These are phyloP conservation scores for Oreonectes daqikongensis DNA, from an alignment of 2,797 vertebrate genomes.

Conservation along the genomic window DNA sequence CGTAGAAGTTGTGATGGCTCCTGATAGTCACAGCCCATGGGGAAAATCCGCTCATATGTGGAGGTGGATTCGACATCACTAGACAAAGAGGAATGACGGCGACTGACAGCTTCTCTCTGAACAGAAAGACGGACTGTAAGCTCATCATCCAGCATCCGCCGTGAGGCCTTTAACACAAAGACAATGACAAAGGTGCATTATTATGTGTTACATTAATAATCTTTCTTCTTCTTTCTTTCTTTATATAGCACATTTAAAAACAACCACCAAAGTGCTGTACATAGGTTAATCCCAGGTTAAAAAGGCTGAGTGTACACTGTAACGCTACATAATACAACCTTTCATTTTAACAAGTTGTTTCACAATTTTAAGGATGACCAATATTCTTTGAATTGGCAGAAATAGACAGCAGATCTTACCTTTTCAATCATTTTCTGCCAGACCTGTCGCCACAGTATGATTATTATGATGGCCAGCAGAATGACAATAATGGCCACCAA, in stretches of 20 bases:
- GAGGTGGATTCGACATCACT: conserved; percentile 87
- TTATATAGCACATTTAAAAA: no score
- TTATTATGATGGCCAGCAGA: conserved; percentile 90
- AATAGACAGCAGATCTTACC: conserved; percentile 70
- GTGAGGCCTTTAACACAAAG: conserved; percentile 81
- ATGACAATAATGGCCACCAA: conserved; percentile 96
- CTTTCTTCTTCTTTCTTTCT: no score
- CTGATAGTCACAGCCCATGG: conserved; percentile 92
- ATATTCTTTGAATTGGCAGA: neutral
- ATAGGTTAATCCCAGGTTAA: neutral
- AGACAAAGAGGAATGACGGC: conserved; percentile 84
- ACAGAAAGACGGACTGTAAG: conserved; percentile 89
- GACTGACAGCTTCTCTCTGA: conserved; percentile 89
- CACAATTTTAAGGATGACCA: neutral
- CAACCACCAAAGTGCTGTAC: no score
- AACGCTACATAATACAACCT: neutral
- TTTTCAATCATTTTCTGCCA: conserved; percentile 99
- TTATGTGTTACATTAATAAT: conserved; percentile 6
- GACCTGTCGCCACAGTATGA: conserved; percentile 96
- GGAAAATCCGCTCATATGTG: conserved; percentile 95
- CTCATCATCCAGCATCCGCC: conserved; percentile 92
- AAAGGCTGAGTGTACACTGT: neutral
- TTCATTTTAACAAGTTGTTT: neutral
- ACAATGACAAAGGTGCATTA: neutral
- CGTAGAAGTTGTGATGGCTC: conserved; percentile 90